Evolutionary conservation across 2,113 vertebrate species (phyloP).

Genomic region (Zosterops pallidus): DNA sequence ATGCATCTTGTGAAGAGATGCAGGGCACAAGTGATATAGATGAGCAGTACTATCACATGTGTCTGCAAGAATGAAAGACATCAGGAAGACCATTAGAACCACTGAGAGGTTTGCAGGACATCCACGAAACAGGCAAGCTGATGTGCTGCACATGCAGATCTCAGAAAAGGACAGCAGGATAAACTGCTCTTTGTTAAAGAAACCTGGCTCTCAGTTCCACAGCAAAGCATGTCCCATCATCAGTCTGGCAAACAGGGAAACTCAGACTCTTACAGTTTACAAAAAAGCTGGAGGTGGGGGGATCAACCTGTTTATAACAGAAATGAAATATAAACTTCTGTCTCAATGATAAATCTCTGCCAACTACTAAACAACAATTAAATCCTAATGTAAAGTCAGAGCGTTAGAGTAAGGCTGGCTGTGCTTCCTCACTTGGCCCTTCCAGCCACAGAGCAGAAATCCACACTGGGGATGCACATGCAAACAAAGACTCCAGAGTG

Average conservation of each 20-base stretch:
- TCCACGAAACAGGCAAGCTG: not conserved
- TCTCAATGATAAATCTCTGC: not conserved
- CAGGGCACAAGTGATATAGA: not conserved
- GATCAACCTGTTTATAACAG: not conserved
- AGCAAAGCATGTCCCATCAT: not conserved
- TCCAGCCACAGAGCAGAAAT: not conserved
- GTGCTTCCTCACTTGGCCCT: fast-evolving
- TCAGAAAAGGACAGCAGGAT: not conserved
- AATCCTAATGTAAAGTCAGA: not conserved
- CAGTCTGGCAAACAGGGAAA: not conserved
- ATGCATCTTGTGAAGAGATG: not conserved
- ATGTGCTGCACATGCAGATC: not conserved
- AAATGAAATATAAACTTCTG: not conserved
- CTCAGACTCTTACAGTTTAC: not conserved
- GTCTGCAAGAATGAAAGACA: not conserved
- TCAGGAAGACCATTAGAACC: not conserved
- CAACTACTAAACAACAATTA: not conserved
- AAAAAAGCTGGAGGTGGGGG: fast-evolving
- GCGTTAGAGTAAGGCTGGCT: not conserved
- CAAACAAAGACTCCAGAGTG: not conserved
- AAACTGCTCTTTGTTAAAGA: not conserved
- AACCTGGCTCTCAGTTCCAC: not conserved
- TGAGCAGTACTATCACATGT: fast-evolving
- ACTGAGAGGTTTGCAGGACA: not conserved
- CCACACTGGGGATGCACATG: not conserved